Conservation (phyloP, 2,888 invertebrate species). For the Tortrix viridana region DNA sequence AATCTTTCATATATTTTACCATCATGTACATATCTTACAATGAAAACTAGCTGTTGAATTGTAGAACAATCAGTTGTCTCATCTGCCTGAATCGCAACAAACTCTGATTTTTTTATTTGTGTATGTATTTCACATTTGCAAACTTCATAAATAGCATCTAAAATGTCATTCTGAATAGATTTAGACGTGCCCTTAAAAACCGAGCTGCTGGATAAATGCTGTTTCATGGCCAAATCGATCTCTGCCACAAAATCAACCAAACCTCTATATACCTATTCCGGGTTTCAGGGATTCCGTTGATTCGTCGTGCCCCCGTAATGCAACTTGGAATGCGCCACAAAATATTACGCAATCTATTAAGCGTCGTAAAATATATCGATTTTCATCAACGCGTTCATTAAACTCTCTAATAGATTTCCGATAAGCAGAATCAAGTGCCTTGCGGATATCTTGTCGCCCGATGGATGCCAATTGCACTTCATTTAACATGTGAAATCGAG, state of each 20-base stretch:
- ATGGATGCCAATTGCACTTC: conserved; percentile 11
- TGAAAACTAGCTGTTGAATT: conserved; percentile 12
- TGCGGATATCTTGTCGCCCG: conserved; percentile 10
- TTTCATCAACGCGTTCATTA: neutral
- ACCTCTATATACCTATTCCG: conserved; percentile 18
- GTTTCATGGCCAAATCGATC: conserved; percentile 6
- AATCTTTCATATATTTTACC: conserved; percentile 33
- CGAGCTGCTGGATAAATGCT: conserved; percentile 9
- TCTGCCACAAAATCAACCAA: conserved; percentile 18
- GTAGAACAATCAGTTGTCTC: conserved; percentile 24
- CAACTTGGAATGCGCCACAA: conserved; percentile 11
- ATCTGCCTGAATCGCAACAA: conserved; percentile 22
- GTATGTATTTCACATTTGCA: conserved; percentile 8
- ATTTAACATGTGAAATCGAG: neutral
- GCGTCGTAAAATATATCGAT: neutral
- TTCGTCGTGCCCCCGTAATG: conserved; percentile 7
- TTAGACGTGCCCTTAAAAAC: conserved; percentile 14
- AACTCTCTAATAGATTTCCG: neutral
- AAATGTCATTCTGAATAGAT: conserved; percentile 13
- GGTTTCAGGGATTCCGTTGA: conserved; percentile 13
- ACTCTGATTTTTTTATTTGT: conserved; percentile 7
- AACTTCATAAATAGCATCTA: conserved; percentile 7
- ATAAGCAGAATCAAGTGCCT: conserved; percentile 7
- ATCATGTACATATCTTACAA: conserved; percentile 15
- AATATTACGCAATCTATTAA: conserved; percentile 12